Base-by-base conservation (phyloP, 2,888 invertebrate genomes). In the Lasioglossum calceatum region DNA sequence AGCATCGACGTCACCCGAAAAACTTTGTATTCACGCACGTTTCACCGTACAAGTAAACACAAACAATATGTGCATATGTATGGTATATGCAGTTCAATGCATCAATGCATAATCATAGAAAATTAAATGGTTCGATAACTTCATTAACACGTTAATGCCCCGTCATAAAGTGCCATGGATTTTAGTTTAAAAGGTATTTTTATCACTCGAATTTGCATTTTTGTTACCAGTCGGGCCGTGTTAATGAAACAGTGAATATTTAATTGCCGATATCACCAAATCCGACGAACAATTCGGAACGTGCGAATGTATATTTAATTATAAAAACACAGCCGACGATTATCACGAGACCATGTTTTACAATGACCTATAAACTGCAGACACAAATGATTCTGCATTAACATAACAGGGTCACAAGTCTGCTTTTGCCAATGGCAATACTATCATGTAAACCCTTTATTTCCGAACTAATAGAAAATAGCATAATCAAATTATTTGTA, bases 231-330 rank as follows among this genome's bases (percentile, higher is more conserved):
- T 64, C 14, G 72, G 78, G 19, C 27, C 32, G 42, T 36, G 71
- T 44, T 84, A 85, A 84, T 61, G 84, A 78, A 79, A 79, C 71
- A 81, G 50, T 84, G 81, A 84, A 78, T 84, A 84, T 85, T 84
- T 85, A 85, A 84, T 79, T 79, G 73, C 36, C 36, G 61, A 16
- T 39, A 71, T 79, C 71, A 27, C 64, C 36, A 54, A 77, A 74
- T 79, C 50, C 64, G 75, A 47, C 72, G 50, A 85, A 85, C 79
- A 79, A 79, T 85, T 47, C 71, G 64, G 54, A 79, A 61, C 19
- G n/a, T 23, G n/a, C 36, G 75, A 71, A 84, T 72, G 78, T 71
- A 64, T 84, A 84, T 79, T 85, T 85, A 76, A 84, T 72, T 64
- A 64, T 61, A 84, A 85, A 76, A 85, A 72, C 44, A 78, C 16